Conservation (phyloP, 2,888 invertebrate species). For the Nebria salina region DNA sequence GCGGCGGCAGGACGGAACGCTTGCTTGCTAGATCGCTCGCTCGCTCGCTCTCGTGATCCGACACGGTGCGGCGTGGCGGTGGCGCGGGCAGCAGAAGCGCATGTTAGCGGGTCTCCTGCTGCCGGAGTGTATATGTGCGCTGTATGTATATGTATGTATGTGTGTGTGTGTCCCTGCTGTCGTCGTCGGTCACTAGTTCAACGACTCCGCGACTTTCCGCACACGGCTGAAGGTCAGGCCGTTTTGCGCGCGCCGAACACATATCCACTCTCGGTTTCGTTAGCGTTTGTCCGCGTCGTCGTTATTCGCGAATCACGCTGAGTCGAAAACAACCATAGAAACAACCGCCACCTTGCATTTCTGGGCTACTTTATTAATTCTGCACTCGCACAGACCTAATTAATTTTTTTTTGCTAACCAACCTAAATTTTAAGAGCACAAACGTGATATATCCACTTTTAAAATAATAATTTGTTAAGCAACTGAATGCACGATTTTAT, state of each 20-base stretch:
- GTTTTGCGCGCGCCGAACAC: conserved; percentile 48
- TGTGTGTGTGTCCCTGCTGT: conserved; percentile 29
- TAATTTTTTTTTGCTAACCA: no score
- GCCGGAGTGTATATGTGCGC: neutral
- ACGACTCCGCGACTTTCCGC: conserved; percentile 64
- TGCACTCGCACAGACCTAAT: neutral
- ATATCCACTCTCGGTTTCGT: conserved; percentile 44
- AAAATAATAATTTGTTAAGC: no score
- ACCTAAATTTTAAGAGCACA: no score
- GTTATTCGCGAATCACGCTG: neutral
- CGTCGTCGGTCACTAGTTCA: conserved; percentile 62
- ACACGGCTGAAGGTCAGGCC: conserved; percentile 61
- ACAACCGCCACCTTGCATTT: neutral
- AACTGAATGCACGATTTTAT: no score
- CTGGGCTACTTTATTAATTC: neutral
- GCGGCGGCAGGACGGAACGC: neutral
- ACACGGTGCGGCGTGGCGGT: neutral
- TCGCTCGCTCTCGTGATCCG: neutral
- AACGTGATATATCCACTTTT: no score
- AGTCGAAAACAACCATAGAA: conserved; percentile 9
- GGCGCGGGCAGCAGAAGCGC: neutral
- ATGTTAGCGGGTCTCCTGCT: conserved; percentile 1
- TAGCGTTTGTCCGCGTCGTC: neutral
- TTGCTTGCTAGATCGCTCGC: neutral
- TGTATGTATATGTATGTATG: neutral